These are phyloP conservation scores for Thaleichthys pacificus DNA, from an alignment of 2,797 vertebrate species.

Conservation along the genomic window DNA sequence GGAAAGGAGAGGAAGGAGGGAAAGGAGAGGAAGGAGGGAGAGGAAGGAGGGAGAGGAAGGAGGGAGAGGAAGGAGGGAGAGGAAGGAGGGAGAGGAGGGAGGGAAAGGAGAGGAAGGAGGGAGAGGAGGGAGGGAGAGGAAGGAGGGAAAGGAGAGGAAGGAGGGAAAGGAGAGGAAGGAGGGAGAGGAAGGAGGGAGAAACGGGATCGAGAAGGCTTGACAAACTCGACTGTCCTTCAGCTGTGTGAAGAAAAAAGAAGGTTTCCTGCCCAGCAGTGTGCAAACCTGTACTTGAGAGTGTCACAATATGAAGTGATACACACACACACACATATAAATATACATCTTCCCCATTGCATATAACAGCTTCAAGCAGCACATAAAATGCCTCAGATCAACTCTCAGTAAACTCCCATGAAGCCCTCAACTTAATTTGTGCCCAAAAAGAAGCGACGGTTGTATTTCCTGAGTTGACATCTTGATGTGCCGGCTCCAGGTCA, in stretches of 20 bases:
- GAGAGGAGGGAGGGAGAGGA: neutral
- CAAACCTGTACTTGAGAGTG: no score
- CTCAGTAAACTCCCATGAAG: conserved; percentile 17
- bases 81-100: neutral
- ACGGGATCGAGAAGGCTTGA: no score
- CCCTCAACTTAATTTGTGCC: conserved; percentile 4
- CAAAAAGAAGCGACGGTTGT: conserved; percentile 10
- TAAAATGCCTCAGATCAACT: neutral
- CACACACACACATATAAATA: no score
- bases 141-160: no score
- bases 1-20: neutral
- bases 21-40: neutral
- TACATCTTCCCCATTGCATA: no score
- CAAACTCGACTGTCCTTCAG: no score
- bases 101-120: neutral
- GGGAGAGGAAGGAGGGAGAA: neutral
- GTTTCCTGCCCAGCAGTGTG: no score
- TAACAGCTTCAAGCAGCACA: no score
- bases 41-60: neutral
- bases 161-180: no score
- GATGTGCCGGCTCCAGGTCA: conserved; percentile 35
- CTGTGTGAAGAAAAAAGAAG: no score
- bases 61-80: neutral
- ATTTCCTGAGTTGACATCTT: conserved; percentile 25
- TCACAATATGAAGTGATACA: no score